Percentiles rank a stretch among this genome's conserved stretches.
Evolutionary conservation across 2,888 invertebrate species (phyloP).

Genomic region (Paralinhomoeus sp.): DNA sequence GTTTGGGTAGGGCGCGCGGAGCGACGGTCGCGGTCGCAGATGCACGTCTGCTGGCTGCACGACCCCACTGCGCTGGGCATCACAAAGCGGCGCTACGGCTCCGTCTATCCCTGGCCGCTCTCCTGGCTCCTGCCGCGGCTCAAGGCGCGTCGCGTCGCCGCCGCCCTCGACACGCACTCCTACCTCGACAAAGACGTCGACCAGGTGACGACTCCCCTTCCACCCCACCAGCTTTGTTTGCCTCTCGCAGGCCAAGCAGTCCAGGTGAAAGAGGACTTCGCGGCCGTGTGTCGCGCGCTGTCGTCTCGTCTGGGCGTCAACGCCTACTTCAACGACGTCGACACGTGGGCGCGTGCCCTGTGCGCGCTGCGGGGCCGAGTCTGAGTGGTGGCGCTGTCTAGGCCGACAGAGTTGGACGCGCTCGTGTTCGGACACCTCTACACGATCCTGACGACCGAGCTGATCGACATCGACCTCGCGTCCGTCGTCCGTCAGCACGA

Average conservation of each 20-base stretch:
- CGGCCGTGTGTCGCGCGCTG: conserved; percentile 63
- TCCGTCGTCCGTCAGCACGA: conserved; percentile 52
- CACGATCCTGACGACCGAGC: conserved; percentile 64
- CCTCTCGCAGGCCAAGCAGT: conserved; percentile 9
- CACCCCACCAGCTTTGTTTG: too few species aligned
- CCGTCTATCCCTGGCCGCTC: conserved; percentile 77
- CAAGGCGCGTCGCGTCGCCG: conserved; percentile 41
- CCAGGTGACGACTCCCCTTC: too few species aligned
- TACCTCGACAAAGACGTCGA: conserved; percentile 58
- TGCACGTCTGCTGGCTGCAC: conserved; percentile 68
- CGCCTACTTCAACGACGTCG: conserved; percentile 43
- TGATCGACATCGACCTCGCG: conserved; percentile 58
- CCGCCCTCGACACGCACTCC: conserved; percentile 49
- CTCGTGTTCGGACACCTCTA: conserved; percentile 60
- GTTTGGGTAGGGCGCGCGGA: not conserved
- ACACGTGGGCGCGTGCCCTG: conserved; percentile 2
- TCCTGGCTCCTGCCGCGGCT: conserved; percentile 53
- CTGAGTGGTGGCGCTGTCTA: conserved; percentile 31
- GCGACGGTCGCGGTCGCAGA: conserved; percentile 29
- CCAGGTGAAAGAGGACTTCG: conserved; percentile 40
- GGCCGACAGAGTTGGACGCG: conserved; percentile 83
- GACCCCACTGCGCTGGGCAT: conserved; percentile 46
- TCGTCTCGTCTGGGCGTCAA: conserved; percentile 56
- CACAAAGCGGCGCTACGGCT: conserved; percentile 60
- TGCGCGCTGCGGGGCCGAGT: too few species aligned